phyloP scores from a whole-genome alignment of 2,113 vertebrate genomes.

The Climacteris rufus region DNA sequence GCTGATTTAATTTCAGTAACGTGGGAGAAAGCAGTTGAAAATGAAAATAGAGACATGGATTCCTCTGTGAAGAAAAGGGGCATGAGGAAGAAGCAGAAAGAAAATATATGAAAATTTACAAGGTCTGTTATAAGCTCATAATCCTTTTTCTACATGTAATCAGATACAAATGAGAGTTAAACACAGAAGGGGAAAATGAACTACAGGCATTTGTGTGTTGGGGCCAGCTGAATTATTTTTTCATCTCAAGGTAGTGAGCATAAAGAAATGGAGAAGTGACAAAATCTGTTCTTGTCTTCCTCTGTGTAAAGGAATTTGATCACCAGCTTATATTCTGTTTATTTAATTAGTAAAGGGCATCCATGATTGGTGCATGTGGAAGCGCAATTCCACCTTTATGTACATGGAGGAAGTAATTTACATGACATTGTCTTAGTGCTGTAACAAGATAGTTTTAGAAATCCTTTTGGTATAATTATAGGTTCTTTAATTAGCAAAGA shows the following conservation, averaged over 20 bases:
- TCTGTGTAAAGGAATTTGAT: not conserved
- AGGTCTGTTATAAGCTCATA: not conserved
- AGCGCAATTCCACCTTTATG: not conserved
- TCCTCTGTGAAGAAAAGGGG: not conserved
- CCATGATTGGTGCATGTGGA: not conserved
- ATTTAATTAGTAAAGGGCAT: not conserved
- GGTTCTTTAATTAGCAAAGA: slow-evolving; percentile 64
- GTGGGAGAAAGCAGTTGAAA: not conserved
- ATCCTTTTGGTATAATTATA: slow-evolving; percentile 14
- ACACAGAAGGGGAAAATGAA: rapidly evolving
- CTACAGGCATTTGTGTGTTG: not conserved
- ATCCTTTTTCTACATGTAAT: not conserved
- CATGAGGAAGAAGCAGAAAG: not conserved
- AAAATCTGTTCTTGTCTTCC: not conserved
- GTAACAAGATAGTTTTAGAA: not conserved
- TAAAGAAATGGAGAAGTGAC: not conserved
- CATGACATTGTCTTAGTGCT: not conserved
- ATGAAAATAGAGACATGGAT: not conserved
- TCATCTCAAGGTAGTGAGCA: not conserved
- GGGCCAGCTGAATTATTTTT: not conserved
- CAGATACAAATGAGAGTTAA: not conserved
- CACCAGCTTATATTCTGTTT: not conserved
- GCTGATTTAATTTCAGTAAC: not conserved
- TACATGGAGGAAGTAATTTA: not conserved
- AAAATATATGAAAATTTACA: not conserved